These are phyloP conservation scores for Agriopis leucophaearia DNA, from an alignment of 2,888 invertebrate genomes.

Conservation along the genomic window DNA sequence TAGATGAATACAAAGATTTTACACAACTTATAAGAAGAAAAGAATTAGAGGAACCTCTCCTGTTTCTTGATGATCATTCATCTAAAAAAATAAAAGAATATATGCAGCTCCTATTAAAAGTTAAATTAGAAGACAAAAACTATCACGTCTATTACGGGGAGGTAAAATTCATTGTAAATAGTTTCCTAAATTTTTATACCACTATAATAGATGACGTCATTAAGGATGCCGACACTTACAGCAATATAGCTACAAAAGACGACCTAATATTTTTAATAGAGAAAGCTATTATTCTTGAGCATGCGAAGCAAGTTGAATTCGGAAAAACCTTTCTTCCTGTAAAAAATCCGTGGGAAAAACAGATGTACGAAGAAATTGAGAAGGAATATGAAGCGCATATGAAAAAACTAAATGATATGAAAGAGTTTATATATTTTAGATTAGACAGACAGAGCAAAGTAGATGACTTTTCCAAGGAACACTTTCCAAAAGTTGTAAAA, in stretches of 20 bases:
- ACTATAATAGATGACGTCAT: constrained; percentile 58
- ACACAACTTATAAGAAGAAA: constrained; percentile 56
- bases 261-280: constrained; percentile 56
- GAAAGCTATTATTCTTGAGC: constrained; percentile 55
- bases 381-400: constrained; percentile 50
- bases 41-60: constrained; percentile 52
- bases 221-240: constrained; percentile 56
- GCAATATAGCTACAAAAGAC: constrained; percentile 48
- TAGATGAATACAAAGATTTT: constrained; percentile 65
- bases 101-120: constrained; percentile 50
- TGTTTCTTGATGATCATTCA: constrained; percentile 59
- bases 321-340: constrained; percentile 58
- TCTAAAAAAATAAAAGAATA: constrained; percentile 57
- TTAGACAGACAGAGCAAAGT: constrained; percentile 58
- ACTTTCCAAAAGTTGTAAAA: constrained; percentile 55
- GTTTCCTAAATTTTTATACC: constrained; percentile 61
- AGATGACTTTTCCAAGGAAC: constrained; percentile 55
- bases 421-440: constrained; percentile 45
- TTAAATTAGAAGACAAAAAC: constrained; percentile 57
- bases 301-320: constrained; percentile 58
- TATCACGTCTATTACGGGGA: constrained; percentile 67
- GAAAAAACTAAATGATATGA: constrained; percentile 49
- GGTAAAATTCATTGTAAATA: constrained; percentile 60
- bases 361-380: constrained; percentile 56
- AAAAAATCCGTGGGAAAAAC: constrained; percentile 51